A percentile compares a stretch with the other conserved stretches of the same genome.
Evolutionary conservation across 2,113 vertebrate genomes (phyloP).

Genomic region (Hemiscyllium ocellatum): DNA sequence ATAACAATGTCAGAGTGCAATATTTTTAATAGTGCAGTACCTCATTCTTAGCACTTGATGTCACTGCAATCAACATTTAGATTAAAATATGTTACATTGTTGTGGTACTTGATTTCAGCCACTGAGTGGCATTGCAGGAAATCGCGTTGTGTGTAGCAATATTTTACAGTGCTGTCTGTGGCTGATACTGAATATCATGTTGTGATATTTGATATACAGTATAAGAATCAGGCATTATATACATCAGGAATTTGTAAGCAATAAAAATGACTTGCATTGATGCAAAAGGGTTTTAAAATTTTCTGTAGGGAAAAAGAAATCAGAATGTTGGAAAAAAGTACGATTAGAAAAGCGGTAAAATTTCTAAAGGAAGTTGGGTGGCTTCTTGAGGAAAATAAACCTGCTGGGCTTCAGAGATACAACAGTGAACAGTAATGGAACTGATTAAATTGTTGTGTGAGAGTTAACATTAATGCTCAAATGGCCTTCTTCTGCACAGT

Average conservation of each 20-base stretch:
- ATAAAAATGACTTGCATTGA: background rate
- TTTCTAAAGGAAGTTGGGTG: background rate
- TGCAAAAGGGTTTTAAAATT: background rate
- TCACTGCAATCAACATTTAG: background rate
- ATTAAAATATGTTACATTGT: background rate
- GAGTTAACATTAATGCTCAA: background rate
- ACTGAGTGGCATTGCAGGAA: slow-evolving; percentile 18
- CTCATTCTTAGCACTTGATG: background rate
- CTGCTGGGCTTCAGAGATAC: background rate
- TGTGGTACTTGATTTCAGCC: background rate
- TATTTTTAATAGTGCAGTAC: background rate
- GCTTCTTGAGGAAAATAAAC: background rate
- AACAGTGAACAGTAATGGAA: background rate
- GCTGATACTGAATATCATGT: background rate
- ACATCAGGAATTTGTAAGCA: background rate
- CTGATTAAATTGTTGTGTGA: background rate
- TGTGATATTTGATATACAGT: background rate
- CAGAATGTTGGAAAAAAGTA: background rate
- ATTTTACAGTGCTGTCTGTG: background rate
- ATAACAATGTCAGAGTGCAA: too few species aligned
- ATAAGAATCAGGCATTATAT: background rate
- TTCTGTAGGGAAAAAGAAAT: background rate
- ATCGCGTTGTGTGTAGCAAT: background rate
- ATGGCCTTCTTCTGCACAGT: background rate
- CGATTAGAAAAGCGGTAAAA: background rate